Conservation (phyloP, 2,797 vertebrate species). For the Xenopus petersii region DNA sequence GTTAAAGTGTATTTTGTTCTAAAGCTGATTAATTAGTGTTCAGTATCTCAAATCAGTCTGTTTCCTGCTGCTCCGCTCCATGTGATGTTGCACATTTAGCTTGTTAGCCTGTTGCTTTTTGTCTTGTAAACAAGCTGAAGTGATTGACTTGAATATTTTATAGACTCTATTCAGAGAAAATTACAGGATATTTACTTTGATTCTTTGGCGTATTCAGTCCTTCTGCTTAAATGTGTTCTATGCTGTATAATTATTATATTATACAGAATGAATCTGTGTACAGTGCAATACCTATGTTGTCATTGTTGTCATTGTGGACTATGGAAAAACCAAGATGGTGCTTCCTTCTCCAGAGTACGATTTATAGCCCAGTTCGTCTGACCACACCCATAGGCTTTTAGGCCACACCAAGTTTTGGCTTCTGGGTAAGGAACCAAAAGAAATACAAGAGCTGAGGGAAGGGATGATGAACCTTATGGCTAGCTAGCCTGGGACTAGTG, state of each 20-base stretch:
- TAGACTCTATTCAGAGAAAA: constrained; percentile 37
- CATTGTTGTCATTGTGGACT: no score
- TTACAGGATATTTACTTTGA: constrained; percentile 39
- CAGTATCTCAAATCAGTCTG: constrained; percentile 40
- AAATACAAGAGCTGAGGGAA: no score
- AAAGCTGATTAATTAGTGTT: constrained; percentile 44
- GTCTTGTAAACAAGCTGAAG: constrained; percentile 48
- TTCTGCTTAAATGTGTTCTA: constrained; percentile 20
- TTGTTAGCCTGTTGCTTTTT: constrained; percentile 48
- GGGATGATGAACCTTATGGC: no score
- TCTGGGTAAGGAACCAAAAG: no score
- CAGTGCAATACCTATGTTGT: background rate
- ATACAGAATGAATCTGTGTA: constrained; percentile 11
- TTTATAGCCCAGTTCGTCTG: no score
- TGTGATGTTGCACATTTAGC: constrained; percentile 46
- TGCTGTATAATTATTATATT: constrained; percentile 28
- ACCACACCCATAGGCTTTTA: no score
- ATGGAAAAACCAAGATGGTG: no score
- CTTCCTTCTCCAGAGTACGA: no score
- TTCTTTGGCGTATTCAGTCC: constrained; percentile 33
- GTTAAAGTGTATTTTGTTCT: constrained; percentile 21
- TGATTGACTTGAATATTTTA: constrained; percentile 49
- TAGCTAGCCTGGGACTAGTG: no score
- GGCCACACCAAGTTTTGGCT: no score
- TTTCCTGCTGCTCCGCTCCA: constrained; percentile 41